Percentiles rank a stretch among this genome's conserved stretches.
Evolutionary conservation across 64 coral and sea anemone species (phyloP).

Genomic region (Stichodactyla helianthus): DNA sequence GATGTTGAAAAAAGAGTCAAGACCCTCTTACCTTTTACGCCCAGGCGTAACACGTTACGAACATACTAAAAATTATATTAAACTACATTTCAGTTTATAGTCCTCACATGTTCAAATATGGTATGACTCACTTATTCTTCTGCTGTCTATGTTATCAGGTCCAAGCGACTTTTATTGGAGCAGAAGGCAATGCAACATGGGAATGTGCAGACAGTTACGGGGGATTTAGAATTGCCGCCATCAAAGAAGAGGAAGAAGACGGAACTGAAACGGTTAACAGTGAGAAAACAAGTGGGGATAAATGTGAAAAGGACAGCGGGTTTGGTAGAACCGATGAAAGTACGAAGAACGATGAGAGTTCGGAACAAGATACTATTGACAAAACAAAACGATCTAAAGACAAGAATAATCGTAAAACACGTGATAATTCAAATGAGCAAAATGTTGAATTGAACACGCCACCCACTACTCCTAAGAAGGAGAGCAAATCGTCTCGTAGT

Average conservation of each 20-base stretch:
- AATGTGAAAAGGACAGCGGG: constrained; percentile 95
- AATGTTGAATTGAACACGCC: neutral
- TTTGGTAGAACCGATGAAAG: constrained; percentile 92
- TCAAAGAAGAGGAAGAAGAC: constrained; percentile 96
- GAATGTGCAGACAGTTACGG: constrained; percentile 40
- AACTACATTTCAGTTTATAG: neutral
- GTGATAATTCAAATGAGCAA: neutral
- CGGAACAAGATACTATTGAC: constrained; percentile 72
- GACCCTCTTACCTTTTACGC: neutral
- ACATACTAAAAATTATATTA: too few relatives aligned
- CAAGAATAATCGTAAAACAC: constrained; percentile 8
- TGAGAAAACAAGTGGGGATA: constrained; percentile 71
- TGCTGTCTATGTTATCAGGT: constrained; percentile 55
- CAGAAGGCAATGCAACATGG: constrained; percentile 63
- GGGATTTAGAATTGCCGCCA: constrained; percentile 73
- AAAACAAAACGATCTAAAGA: constrained; percentile 61
- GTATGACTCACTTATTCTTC: neutral
- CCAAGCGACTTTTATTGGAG: constrained; percentile 75
- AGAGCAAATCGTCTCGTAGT: constrained; percentile 24
- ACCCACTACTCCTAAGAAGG: constrained; percentile 22
- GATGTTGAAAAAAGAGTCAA: neutral
- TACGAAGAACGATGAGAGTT: constrained; percentile 87
- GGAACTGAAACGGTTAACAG: constrained; percentile 56
- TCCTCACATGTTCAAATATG: neutral
- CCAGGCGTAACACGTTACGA: neutral